Evolutionary conservation across 2,113 vertebrate genomes (phyloP), one percentile per base, ranked within the genome.

Genomic region (Anarhynchus alexandrinus): DNA sequence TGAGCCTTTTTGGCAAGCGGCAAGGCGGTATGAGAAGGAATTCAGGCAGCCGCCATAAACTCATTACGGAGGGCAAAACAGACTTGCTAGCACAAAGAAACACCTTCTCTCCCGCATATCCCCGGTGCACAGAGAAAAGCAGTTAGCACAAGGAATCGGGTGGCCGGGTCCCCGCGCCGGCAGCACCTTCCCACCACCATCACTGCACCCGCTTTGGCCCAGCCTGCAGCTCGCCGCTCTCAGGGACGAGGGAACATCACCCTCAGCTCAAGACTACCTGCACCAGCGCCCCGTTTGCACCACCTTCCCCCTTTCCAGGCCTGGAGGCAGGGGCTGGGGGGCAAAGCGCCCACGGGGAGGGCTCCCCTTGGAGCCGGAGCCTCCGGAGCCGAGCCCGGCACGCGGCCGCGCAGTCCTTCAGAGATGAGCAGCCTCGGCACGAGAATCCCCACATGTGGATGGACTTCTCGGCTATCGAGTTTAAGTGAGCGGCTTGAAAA

Each of bases 391-490:
- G 21, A 74, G 42, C 58, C 43, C 15, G 10, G 30, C 42, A 20
- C 11, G 0, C 1, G 2, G 32, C 2, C 18, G 5, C 1, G 0
- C 29, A 15, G 49, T 12, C 36, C 52, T 40, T 15, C 11, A 17
- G 61, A 30, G 54, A 29, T 12, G 3, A 78, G 45, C 36, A 70
- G 62, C 85, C 54, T 22, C 5, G 1, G 15, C 51, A 2, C 0
- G 0, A 1, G 7, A 19, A 32, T 7, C 42, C 6, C 0, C 26
- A 10, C 6, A 2, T 0, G 2, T 1, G 4, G 1, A 23, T 3
- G 34, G 57, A 42, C 34, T 86, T 51, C 65, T 49, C 61, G 71
- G 10, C 82, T 7, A 42, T 2, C 0, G 10, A 10, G 25, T 11
- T 62, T 12, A 40, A 71, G 45, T 2, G 65, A 66, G 58, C 0